Conservation (phyloP, 2,113 vertebrate species). For the Nesogale talazaci region DNA sequence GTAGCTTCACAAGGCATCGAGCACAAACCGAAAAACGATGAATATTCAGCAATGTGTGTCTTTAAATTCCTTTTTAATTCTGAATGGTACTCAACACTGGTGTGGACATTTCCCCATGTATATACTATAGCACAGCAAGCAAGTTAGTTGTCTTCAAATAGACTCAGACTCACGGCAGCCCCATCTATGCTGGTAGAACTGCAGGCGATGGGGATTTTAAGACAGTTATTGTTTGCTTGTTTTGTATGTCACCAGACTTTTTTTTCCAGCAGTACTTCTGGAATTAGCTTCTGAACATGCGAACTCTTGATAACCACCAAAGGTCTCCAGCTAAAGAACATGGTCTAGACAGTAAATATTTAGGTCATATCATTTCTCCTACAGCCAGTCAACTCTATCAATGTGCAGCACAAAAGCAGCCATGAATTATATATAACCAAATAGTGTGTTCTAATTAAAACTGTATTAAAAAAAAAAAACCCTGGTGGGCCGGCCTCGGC, state of each 20-base stretch:
- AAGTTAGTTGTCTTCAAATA: neutral
- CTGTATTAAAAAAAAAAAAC: constrained; percentile 24
- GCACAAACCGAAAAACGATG: neutral
- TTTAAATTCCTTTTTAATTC: neutral
- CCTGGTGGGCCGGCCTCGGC: neutral
- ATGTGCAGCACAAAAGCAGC: neutral
- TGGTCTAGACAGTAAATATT: neutral
- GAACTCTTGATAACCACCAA: neutral
- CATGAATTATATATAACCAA: too few species aligned
- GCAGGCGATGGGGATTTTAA: neutral
- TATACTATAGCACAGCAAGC: neutral
- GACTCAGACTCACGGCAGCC: neutral
- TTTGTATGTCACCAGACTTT: neutral
- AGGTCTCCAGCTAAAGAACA: neutral
- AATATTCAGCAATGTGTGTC: neutral
- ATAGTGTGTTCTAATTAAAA: constrained; percentile 15
- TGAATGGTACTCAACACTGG: neutral
- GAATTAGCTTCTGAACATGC: neutral
- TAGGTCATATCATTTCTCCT: neutral
- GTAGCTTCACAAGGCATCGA: neutral
- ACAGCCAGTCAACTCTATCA: neutral
- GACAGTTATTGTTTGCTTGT: neutral
- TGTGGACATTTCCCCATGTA: neutral
- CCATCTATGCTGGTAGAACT: neutral
- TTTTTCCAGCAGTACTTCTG: neutral